Evolutionary conservation across 1,140 invertebrate species (phyloP), one percentile per base, ranked within the genome.

Genomic region (Condylostylus longicornis): DNA sequence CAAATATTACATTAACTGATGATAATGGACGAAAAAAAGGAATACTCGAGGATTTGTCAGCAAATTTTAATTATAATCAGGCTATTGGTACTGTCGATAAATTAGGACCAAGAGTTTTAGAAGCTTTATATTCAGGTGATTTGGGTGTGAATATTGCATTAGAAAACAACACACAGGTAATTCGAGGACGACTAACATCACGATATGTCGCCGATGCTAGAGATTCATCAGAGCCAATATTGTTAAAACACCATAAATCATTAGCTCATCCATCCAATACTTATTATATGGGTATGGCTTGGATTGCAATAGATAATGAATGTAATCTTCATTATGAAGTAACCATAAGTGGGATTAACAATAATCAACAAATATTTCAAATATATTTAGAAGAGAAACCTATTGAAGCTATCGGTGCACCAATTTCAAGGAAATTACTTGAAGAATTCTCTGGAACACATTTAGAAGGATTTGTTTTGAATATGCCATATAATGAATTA

Each of bases 321-420:
- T 91, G 86, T 54, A 75, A 75, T 43, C 58, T 89, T 2, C 79
- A 88, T 51, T 91, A 87, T 49, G 84, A 90, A 55, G 69, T 89
- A 15, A 65, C 62, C 2, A 29, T 69, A 10, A 62, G 43, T 17
- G 56, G 54, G 3, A 38, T 51, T 18, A 48, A 45, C 4, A 43
- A 40, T 25, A 40, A 55, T 3, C 51, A 64, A 3, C 61, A 59
- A 28, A 61, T 58, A 10, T 44, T 74, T 25, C 60, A 70, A 30
- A 53, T 79, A 1, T 75, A 71, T 41, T 29, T 80, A 35, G 71
- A 78, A 44, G 69, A 78, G 29, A 67, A 76, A 39, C 75, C 77
- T 1, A 61, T 73, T 25, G 49, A 74, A 38, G 71, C 70, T 0
- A 69, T 72, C 20, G 73, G 74, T 2, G 77, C 77, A 1, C 76